Evolutionary conservation across 1,140 invertebrate genomes (phyloP).

Genomic region (Atta colombica): DNA sequence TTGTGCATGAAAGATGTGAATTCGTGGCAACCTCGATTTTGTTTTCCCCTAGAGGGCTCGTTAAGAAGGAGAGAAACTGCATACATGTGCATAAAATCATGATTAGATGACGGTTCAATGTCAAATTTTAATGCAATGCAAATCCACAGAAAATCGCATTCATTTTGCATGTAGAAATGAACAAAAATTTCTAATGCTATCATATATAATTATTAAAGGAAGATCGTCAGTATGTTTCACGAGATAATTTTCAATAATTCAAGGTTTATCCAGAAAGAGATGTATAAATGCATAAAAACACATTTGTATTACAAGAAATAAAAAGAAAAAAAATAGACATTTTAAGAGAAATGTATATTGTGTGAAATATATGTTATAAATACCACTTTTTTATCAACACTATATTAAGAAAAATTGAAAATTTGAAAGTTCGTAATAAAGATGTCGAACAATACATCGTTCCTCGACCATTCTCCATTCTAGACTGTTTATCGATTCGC

Average conservation of each 20-base stretch:
- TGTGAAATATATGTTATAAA: not conserved
- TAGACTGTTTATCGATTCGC: slow-evolving; percentile 34
- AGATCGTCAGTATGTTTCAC: not conserved
- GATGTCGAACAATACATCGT: not conserved
- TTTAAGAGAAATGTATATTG: not conserved
- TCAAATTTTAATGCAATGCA: not conserved
- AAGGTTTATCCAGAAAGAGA: not conserved
- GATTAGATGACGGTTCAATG: slow-evolving; percentile 18
- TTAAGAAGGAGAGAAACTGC: slow-evolving; percentile 5
- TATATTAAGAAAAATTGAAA: not conserved
- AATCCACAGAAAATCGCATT: not conserved
- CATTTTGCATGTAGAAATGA: not conserved
- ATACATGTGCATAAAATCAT: slow-evolving; percentile 17
- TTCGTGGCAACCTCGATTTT: slow-evolving; percentile 34
- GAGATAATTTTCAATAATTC: slow-evolving; percentile 3
- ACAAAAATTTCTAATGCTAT: not conserved
- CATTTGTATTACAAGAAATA: not conserved
- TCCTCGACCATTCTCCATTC: not conserved
- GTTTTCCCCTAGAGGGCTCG: slow-evolving; percentile 27
- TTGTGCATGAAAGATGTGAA: slow-evolving; percentile 20
- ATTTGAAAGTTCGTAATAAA: slow-evolving; percentile 10
- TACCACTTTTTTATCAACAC: not conserved
- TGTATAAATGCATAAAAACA: not conserved
- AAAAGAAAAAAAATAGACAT: not conserved
- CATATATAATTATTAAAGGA: not conserved